Percentiles rank a stretch among this genome's conserved stretches.
These are phyloP conservation scores for Stenolophus ochropezus DNA, from an alignment of 2,888 invertebrate genomes.

Conservation along the genomic window DNA sequence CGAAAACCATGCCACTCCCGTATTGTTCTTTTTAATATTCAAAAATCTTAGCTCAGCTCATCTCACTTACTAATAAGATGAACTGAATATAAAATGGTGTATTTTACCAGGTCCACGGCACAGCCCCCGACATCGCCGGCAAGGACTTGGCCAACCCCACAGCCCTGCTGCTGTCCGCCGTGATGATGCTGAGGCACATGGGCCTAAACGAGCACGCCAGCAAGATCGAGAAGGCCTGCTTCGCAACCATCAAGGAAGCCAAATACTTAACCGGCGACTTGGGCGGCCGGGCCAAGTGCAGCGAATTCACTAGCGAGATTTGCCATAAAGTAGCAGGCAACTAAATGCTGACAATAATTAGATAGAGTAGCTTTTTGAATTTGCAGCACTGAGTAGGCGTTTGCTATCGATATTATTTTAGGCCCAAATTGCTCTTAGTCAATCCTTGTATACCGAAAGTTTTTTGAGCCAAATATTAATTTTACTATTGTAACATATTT, in stretches of 20 bases:
- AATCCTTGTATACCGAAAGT: neutral
- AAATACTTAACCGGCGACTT: slow-evolving; percentile 95
- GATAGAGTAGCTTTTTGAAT: slow-evolving; percentile 24
- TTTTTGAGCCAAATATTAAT: slow-evolving; percentile 52
- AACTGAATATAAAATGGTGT: too few species aligned
- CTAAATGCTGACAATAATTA: slow-evolving; percentile 46
- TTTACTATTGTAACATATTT: slow-evolving; percentile 51
- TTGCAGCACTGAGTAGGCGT: slow-evolving; percentile 35
- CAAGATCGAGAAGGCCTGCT: slow-evolving; percentile 89
- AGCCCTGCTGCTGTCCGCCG: slow-evolving; percentile 94
- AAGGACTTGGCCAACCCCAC: slow-evolving; percentile 99
- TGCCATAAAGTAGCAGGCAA: slow-evolving; percentile 76
- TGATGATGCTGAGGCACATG: slow-evolving; percentile 99
- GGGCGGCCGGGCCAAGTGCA: slow-evolving; percentile 96
- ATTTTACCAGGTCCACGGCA: slow-evolving; percentile 89
- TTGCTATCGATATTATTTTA: slow-evolving; percentile 43
- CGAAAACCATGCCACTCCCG: too few species aligned
- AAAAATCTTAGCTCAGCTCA: too few species aligned
- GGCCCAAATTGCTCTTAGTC: slow-evolving; percentile 51
- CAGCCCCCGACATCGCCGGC: slow-evolving; percentile 98
- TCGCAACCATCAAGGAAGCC: slow-evolving; percentile 89
- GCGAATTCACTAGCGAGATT: slow-evolving; percentile 97
- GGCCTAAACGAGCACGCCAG: slow-evolving; percentile 85
- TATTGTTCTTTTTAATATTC: too few species aligned
- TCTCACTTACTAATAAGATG: too few species aligned